Base-by-base conservation (phyloP, 2,888 invertebrate species). In the Ernsta delagoae region DNA sequence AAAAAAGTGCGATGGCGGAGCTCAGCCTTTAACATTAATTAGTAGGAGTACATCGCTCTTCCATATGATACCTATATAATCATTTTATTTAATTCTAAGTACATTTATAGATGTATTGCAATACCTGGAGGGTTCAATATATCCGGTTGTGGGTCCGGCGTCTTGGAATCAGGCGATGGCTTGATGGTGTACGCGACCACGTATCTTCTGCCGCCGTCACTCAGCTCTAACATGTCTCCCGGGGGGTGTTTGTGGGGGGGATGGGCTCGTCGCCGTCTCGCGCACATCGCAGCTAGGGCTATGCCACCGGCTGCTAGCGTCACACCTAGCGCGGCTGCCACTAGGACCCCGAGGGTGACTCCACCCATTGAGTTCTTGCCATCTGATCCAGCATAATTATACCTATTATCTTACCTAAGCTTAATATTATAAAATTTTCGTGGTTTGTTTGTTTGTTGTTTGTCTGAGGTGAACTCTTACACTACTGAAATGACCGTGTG, bases 161-260 rank as follows among this genome's bases (percentile, higher is more conserved):
- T 95, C 75, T 93, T 94, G 3, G 83, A 76, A 39, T 93, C 93
- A 1, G 89, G 89, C 0, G 95, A 94, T 11, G 96, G 96, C 83
- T 97, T 97, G 73, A 97, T 94, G 9, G 97, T 97, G 78, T 97
- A 97, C 9, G 97, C 97, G 24, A 97, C 97, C 53, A 97, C 97
- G 81, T 97, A 97, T 75, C 97, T 94, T 77, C 97, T 95, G 77
- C 97, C 97, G 0, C 97, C 97, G 43, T 97, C 96, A 74, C 97
- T 97, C 53, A 77, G 95, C 94, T 80, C 97, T 95, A 79, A 95
- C 90, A 92, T 92, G 65, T 93, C 92, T 9, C 93, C 87, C 31
- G 91, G 89, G 1, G 93, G 92, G 72, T 92, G 89, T 70, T 92
- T 92, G 77, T 92, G 86, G 0, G 88, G 88, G 0, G 88, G 86